phyloP scores from a whole-genome alignment of 2,888 invertebrate genomes.

The Allophyes oxyacanthae region DNA sequence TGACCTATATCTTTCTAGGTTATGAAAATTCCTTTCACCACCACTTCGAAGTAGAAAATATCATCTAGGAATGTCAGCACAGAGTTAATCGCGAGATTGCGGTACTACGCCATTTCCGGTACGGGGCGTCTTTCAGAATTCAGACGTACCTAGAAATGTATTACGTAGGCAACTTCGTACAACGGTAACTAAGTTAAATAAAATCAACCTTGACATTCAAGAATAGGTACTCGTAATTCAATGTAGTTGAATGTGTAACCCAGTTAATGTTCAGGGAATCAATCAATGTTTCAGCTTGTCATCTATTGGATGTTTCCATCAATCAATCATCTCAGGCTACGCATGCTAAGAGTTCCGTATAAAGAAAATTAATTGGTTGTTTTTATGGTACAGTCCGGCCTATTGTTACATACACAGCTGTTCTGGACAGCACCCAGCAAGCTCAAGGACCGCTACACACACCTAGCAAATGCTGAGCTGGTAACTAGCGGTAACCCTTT shows the following conservation, averaged over 20 bases:
- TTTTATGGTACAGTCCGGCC: too few relatives aligned
- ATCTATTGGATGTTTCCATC: too few relatives aligned
- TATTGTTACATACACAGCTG: too few relatives aligned
- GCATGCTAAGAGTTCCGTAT: too few relatives aligned
- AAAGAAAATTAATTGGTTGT: too few relatives aligned
- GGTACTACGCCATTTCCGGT: constrained; percentile 26
- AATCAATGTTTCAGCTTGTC: not conserved
- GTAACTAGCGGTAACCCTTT: too few relatives aligned
- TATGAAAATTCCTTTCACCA: not conserved
- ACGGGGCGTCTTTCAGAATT: constrained; percentile 3
- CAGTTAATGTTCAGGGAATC: not conserved
- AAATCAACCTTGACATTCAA: not conserved
- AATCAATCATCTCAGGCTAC: too few relatives aligned
- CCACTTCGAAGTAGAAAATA: constrained; percentile 9
- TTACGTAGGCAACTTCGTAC: constrained; percentile 8
- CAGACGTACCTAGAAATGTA: not conserved
- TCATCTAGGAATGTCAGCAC: constrained; percentile 20
- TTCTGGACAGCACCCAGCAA: too few relatives aligned
- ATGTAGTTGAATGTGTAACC: not conserved
- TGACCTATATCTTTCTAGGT: too few relatives aligned
- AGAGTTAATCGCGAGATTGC: constrained; percentile 32
- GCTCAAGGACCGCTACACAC: too few relatives aligned
- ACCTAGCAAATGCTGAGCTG: too few relatives aligned
- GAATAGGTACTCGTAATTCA: too few relatives aligned
- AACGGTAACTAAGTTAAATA: constrained; percentile 12